Percentiles rank a stretch among this genome's conserved stretches.
phyloP scores from a whole-genome alignment of 2,113 vertebrate genomes.

The Corvus cornix region DNA sequence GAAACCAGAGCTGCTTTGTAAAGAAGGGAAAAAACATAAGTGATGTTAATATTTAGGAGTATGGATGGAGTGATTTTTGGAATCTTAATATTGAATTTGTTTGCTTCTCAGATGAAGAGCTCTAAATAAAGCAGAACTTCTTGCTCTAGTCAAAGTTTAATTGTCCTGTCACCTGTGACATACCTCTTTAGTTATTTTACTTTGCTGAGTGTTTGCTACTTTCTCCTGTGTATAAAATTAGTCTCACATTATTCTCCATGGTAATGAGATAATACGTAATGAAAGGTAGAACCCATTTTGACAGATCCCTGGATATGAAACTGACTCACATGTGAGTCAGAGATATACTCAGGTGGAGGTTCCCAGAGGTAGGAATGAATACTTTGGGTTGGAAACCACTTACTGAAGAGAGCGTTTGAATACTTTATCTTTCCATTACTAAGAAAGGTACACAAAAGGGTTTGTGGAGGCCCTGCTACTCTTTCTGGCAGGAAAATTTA shows the following conservation, averaged over 20 bases:
- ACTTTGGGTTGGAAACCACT: neutral
- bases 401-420: neutral
- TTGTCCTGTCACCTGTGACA: neutral
- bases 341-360: neutral
- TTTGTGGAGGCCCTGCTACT: neutral
- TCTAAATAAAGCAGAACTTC: neutral
- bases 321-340: neutral
- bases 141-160: neutral
- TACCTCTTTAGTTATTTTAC: neutral
- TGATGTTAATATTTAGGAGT: neutral
- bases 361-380: neutral
- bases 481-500: neutral
- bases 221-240: neutral
- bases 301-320: neutral
- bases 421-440: neutral
- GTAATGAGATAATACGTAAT: neutral
- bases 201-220: neutral
- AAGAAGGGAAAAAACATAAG: neutral
- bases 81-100: neutral
- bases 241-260: neutral
- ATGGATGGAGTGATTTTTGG: neutral
- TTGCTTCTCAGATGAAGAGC: neutral
- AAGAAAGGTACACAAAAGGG: neutral
- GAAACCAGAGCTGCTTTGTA: neutral
- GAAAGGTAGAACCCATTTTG: neutral